Percentiles rank a stretch among this genome's conserved stretches.
phyloP scores from a whole-genome alignment of 2,113 vertebrate species.

The Mormoops blainvillei region DNA sequence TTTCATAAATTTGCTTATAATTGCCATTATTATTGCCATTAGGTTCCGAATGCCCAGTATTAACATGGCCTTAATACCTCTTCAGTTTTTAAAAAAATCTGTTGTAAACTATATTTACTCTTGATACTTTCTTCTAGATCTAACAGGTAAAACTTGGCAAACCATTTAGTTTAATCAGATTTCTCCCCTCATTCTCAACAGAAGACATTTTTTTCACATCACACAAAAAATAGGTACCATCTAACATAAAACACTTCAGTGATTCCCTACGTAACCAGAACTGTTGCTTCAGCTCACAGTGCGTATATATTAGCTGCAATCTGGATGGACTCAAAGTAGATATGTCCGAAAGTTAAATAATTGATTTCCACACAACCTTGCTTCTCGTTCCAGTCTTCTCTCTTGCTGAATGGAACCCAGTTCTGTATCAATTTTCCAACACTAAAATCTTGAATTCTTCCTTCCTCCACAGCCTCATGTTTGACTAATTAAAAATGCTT shows the following conservation, averaged over 20 bases:
- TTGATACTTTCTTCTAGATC: neutral
- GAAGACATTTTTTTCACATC: neutral
- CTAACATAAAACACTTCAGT: neutral
- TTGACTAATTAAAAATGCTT: neutral
- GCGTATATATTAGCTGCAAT: neutral
- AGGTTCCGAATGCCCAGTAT: neutral
- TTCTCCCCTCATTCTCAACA: neutral
- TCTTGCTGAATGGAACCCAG: neutral
- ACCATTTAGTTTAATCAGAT: neutral
- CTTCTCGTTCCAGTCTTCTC: neutral
- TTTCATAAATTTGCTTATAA: neutral
- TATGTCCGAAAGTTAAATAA: neutral
- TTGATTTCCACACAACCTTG: neutral
- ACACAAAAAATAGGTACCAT: neutral
- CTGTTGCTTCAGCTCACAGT: neutral
- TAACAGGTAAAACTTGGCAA: neutral
- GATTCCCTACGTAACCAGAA: neutral
- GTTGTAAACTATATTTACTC: neutral
- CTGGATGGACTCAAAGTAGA: neutral
- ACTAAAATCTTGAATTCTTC: neutral
- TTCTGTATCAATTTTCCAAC: neutral
- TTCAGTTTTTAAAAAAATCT: neutral
- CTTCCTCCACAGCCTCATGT: neutral
- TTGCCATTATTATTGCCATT: neutral
- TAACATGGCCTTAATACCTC: neutral